Evolutionary conservation across 2,797 vertebrate genomes (phyloP), one percentile per base, ranked within the genome.

Genomic region (Phoeniculus purpureus): DNA sequence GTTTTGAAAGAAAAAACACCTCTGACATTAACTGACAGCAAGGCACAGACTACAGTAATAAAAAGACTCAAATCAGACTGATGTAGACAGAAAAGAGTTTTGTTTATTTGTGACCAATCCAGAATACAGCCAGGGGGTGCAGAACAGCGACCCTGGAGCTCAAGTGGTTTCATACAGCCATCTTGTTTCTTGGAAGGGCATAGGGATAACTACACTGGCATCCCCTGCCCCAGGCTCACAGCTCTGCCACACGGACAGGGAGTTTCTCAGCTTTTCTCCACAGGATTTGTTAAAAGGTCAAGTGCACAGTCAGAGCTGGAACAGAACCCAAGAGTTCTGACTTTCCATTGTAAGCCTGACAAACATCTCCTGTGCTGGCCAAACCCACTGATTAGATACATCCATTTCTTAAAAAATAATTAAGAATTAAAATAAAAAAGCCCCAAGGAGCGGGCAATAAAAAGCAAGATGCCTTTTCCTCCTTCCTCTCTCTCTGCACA

Each of bases 341-440:
- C 43, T 82, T 85, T 71, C 47, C 87, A 50, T 40, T 72, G 13
- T 12, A 77, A 68, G 55, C 47, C 55, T 77, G 70, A 90, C 37
- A 85, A 93, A 65, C 70, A 55, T 80, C 61, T 84, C 75, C 58
- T 59, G 19, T 66, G 62, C 59, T 75, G 61, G 59, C 81, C 84
- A 92, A 87, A 67, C 7, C 31, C 70, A 60, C 84, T 85, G 90
- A 96, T 89, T 75, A 94, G 81, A 87, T 45, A 43, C 14, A 92
- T 75, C 79, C 23, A 83, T 78, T 92, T 78, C 80, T 92, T 64
- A 78, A 81, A 56, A 85, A 87, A 48, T 78, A 90, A 95, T 92
- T 59, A 94, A 75, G 47, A 85, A 87, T 40, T 70, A 60, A 90
- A 92, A 81, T 17, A 0, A 20, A 67, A 91, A 80, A 75, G 45